Percentiles rank a stretch among this genome's conserved stretches.
phyloP scores from a whole-genome alignment of 1,140 invertebrate species.

The Drosophila azteca region DNA sequence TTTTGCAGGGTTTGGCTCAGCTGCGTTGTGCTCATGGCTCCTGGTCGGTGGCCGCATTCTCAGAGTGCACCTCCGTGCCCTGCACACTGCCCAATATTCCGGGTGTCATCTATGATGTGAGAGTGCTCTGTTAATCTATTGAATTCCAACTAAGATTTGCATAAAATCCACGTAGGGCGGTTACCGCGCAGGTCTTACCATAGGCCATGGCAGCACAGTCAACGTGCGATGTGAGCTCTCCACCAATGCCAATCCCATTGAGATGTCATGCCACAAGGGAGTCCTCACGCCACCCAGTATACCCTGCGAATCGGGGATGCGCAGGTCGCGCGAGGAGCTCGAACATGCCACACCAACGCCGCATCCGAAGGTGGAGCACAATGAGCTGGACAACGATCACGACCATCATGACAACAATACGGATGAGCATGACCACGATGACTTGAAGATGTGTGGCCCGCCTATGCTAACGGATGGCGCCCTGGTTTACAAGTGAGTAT shows the following conservation, averaged over 20 bases:
- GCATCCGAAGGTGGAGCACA: constrained; percentile 50
- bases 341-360: constrained; percentile 56
- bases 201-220: constrained; percentile 90
- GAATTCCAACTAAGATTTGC: background rate
- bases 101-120: constrained; percentile 88
- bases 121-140: background rate
- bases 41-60: constrained; percentile 89
- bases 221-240: constrained; percentile 87
- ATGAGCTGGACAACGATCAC: constrained; percentile 84
- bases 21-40: constrained; percentile 91
- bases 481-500: constrained; percentile 77
- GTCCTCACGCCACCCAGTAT: constrained; percentile 86
- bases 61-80: constrained; percentile 91
- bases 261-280: constrained; percentile 88
- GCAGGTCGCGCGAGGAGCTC: constrained; percentile 73
- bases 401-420: constrained; percentile 67
- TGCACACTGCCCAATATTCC: constrained; percentile 89
- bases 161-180: constrained; percentile 84
- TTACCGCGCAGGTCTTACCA: constrained; percentile 90
- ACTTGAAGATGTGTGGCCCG: constrained; percentile 77
- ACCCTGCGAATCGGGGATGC: constrained; percentile 84
- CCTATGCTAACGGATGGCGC: constrained; percentile 74
- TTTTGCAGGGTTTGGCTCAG: constrained; percentile 86
- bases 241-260: constrained; percentile 75
- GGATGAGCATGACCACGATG: constrained; percentile 70